phyloP scores from a whole-genome alignment of 2,888 invertebrate genomes.

The Caenorhabditis zanzibari region DNA sequence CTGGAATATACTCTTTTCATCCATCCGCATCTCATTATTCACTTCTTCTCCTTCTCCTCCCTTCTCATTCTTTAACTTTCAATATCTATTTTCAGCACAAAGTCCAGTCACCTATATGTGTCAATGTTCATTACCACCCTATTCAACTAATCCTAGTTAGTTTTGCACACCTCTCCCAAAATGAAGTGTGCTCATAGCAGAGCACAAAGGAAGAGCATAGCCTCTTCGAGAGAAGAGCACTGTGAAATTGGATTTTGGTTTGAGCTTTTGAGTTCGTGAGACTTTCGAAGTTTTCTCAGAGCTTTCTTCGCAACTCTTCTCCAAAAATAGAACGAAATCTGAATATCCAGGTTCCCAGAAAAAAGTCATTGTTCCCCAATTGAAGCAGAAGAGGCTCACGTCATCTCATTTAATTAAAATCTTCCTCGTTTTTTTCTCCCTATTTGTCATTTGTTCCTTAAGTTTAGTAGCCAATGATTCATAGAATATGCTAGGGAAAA shows the following conservation, averaged over 20 bases:
- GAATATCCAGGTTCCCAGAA: no score
- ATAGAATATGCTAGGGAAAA: neutral
- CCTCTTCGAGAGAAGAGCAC: neutral
- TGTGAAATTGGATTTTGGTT: slow-evolving; percentile 43
- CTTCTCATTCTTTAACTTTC: slow-evolving; percentile 27
- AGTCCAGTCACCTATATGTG: slow-evolving; percentile 16
- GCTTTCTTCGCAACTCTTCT: slow-evolving; percentile 20
- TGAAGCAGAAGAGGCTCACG: slow-evolving; percentile 8
- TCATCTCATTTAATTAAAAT: slow-evolving; percentile 53
- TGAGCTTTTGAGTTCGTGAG: slow-evolving; percentile 38
- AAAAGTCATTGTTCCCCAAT: no score
- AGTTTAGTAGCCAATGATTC: neutral
- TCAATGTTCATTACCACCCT: slow-evolving; percentile 43
- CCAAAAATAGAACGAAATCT: slow-evolving; percentile 28
- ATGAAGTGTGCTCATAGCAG: neutral
- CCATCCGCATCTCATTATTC: slow-evolving; percentile 36
- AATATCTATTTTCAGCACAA: slow-evolving; percentile 48
- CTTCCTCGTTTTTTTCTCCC: neutral
- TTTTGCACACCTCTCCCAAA: slow-evolving; percentile 39
- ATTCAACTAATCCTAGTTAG: slow-evolving; percentile 29
- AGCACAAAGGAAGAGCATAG: slow-evolving; percentile 7
- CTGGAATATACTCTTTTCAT: slow-evolving; percentile 13
- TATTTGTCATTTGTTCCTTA: slow-evolving; percentile 7
- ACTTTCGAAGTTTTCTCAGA: slow-evolving; percentile 21
- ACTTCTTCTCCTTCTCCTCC: neutral